These are phyloP conservation scores for Mesitornis unicolor DNA, from an alignment of 2,113 vertebrate species.

Conservation along the genomic window DNA sequence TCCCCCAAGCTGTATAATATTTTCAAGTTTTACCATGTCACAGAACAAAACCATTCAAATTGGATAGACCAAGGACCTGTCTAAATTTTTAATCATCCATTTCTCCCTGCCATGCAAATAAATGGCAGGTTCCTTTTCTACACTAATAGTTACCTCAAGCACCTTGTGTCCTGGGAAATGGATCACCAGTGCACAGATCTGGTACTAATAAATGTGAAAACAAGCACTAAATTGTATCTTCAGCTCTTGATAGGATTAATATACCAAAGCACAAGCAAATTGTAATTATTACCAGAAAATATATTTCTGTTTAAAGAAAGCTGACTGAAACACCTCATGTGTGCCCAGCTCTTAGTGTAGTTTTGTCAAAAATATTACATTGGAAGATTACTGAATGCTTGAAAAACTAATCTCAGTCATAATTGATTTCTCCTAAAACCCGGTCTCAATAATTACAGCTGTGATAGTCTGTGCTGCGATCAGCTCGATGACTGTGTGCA, in stretches of 20 bases:
- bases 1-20: neutral
- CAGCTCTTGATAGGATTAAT: neutral
- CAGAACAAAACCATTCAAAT: neutral
- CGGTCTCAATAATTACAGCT: neutral
- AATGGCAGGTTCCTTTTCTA: neutral
- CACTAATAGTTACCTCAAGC: neutral
- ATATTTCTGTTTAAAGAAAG: neutral
- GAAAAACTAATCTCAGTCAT: neutral
- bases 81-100: neutral
- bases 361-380: neutral
- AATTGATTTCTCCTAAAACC: neutral
- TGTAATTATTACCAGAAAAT: neutral
- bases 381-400: neutral
- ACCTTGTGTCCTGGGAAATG: neutral
- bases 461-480: fast-evolving
- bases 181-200: neutral
- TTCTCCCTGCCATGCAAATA: neutral
- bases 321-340: neutral
- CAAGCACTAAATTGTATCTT: neutral
- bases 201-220: neutral
- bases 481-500: neutral
- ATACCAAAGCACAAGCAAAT: neutral
- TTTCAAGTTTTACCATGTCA: neutral
- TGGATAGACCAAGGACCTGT: neutral
- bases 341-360: neutral